These are phyloP conservation scores for Eurosta solidaginis DNA, from an alignment of 1,140 invertebrate genomes.

Conservation along the genomic window DNA sequence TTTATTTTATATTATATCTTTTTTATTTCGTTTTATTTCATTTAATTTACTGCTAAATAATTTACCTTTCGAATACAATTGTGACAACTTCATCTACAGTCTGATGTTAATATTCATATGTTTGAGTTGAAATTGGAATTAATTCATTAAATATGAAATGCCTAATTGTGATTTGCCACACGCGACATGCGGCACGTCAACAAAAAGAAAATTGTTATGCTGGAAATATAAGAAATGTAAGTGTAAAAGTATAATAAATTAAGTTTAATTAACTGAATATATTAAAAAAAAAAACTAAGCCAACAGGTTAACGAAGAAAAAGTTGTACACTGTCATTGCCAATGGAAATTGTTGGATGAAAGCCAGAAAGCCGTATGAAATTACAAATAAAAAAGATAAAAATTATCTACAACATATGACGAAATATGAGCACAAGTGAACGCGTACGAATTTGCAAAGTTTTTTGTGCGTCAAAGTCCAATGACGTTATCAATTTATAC, in stretches of 20 bases:
- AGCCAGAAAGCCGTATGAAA: neutral
- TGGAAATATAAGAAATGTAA: neutral
- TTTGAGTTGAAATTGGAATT: neutral
- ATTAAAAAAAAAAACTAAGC: constrained; percentile 19
- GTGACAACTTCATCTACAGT: too few relatives aligned
- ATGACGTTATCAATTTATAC: neutral
- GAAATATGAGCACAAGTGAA: neutral
- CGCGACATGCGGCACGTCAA: neutral
- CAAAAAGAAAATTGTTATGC: neutral
- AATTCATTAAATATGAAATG: neutral
- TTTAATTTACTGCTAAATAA: too few relatives aligned
- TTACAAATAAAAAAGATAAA: neutral
- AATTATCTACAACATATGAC: neutral
- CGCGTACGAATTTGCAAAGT: neutral
- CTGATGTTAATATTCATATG: too few relatives aligned
- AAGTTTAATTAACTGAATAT: neutral
- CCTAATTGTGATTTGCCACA: neutral
- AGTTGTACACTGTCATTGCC: neutral
- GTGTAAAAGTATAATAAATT: neutral
- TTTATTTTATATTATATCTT: too few relatives aligned
- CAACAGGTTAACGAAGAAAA: constrained; percentile 10
- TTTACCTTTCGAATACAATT: too few relatives aligned
- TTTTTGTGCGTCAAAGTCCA: neutral
- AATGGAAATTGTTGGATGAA: neutral
- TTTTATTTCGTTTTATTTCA: too few relatives aligned